Base-by-base conservation (phyloP, 2,888 invertebrate genomes). In the Aplocera efformata region DNA sequence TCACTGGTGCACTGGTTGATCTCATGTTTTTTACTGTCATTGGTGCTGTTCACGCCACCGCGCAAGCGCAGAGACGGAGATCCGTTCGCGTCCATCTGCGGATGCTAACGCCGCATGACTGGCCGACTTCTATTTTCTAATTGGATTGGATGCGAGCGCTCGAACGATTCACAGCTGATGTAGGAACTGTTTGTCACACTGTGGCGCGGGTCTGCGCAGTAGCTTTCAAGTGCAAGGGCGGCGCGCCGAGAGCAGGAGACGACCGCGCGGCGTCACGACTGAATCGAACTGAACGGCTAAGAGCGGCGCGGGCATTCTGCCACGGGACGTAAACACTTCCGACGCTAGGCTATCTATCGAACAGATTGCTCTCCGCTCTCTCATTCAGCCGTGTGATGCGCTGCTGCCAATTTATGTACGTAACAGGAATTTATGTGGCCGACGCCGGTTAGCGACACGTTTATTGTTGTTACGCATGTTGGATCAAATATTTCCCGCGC, bases 1-100 rank as follows among this genome's bases (percentile, higher is more conserved):
- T 89, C 91, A 82, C 92, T 92, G n/a, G 93, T 91, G 66, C 93
- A 91, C 65, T 88, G 74, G 62, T 89, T 81, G 60, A 90, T 86
- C 62, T 90, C 91, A 64, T 90, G 85, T 63, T 84, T 81, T 63
- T 79, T 80, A 57, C 63, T 69, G 44, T 79, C 82, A 74, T 79
- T 67, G 47, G 60, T 66, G 56, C 51, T 61, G 49, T 72, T 71
- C 33, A 79, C 73, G 64, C 76, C 80, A 61, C 85, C 82, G 78
- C 88, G 86, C 39, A 84, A 66, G 48, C 88, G 86, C 71, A 88
- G 79, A 69, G 88, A 88, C 59, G 79, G 81, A 56, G 80, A 80
- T 11, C 77, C 81, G 74, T 79, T 83, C 7, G 56, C 81, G 60
- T 88, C 88, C 88, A 88, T 88, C 59, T 64, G 65, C 54, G 60